Conservation (phyloP, 1,140 invertebrate species). For the Drosophila simulans region DNA sequence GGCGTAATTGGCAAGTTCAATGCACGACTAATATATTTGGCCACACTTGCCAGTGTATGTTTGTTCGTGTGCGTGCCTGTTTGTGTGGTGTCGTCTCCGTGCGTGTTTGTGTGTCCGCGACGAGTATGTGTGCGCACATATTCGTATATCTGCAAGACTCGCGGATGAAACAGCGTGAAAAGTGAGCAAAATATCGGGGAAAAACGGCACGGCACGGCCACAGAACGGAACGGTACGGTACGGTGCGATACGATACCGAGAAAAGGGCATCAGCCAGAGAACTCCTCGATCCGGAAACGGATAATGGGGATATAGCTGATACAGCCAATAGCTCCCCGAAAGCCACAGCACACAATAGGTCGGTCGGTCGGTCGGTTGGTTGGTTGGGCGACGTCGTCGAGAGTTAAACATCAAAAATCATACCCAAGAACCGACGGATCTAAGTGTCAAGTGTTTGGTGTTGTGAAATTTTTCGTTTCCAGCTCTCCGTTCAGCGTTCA, state of each 20-base stretch:
- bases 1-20: constrained; percentile 76
- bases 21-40: constrained; percentile 81
- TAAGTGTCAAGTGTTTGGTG: constrained; percentile 60
- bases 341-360: constrained; percentile 30
- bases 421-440: constrained; percentile 17
- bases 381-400: constrained; percentile 41
- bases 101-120: constrained; percentile 19
- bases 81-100: constrained; percentile 11
- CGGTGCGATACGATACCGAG: neutral
- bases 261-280: constrained; percentile 1
- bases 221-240: no score
- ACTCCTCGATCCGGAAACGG: constrained; percentile 3
- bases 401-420: neutral
- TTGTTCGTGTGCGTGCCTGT: constrained; percentile 20
- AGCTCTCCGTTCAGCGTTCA: constrained; percentile 19
- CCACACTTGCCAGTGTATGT: constrained; percentile 56
- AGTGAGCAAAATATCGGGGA: constrained; percentile 29
- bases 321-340: neutral
- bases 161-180: constrained; percentile 45
- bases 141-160: constrained; percentile 48
- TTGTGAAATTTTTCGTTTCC: constrained; percentile 69
- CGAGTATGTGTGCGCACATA: constrained; percentile 39
- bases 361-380: constrained; percentile 4
- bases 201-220: neutral
- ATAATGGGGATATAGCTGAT: constrained; percentile 31